Percentiles rank a stretch among this genome's conserved stretches.
These are phyloP conservation scores for Pardalotus punctatus DNA, from an alignment of 2,113 vertebrate species.

Conservation along the genomic window DNA sequence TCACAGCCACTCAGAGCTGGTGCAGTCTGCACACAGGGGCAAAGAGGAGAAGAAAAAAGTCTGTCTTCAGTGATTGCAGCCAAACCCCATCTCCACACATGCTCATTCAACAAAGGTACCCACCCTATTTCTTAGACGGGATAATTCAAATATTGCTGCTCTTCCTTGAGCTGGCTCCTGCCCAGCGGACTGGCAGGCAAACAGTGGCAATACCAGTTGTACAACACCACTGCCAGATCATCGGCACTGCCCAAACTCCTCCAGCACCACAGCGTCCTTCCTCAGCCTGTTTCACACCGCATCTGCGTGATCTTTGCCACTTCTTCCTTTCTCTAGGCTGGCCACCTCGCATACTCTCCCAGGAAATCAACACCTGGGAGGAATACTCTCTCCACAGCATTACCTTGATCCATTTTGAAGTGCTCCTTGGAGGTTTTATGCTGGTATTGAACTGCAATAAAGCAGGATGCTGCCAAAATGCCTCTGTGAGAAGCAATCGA, in stretches of 20 bases:
- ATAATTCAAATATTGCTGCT: not conserved
- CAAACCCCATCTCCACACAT: not conserved
- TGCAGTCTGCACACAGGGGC: not conserved
- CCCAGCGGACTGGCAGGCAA: not conserved
- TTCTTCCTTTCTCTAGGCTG: not conserved
- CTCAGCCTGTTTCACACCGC: fast-evolving
- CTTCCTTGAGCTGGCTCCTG: not conserved
- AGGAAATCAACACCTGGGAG: not conserved
- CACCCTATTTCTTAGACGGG: not conserved
- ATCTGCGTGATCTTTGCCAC: fast-evolving
- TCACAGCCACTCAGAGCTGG: fast-evolving
- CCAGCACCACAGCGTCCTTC: fast-evolving
- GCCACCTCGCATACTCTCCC: not conserved
- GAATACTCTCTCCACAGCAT: not conserved
- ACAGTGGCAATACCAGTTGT: fast-evolving
- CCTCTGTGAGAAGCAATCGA: fast-evolving
- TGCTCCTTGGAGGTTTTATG: not conserved
- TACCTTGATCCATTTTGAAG: not conserved
- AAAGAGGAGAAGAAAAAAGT: not conserved
- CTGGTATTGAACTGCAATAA: not conserved
- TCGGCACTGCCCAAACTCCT: not conserved
- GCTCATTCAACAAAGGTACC: not conserved
- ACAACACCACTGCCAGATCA: fast-evolving
- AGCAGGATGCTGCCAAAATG: not conserved
- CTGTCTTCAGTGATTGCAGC: not conserved